phyloP scores from a whole-genome alignment of 1,140 invertebrate genomes.

The Latrodectus geometricus region DNA sequence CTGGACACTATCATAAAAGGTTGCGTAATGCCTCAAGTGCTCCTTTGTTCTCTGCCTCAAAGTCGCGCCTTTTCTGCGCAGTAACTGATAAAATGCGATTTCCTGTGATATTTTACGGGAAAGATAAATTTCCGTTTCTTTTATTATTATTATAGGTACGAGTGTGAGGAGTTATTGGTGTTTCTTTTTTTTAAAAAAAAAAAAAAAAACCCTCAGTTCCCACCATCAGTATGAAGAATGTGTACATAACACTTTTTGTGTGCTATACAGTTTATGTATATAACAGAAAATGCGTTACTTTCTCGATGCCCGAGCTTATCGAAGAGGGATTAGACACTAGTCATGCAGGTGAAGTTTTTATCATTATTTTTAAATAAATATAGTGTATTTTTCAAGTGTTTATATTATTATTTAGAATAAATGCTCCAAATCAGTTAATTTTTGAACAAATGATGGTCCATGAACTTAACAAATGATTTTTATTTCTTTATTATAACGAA shows the following conservation, averaged over 20 bases:
- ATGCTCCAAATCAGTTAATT: neutral
- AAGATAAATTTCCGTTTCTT: neutral
- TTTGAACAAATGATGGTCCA: neutral
- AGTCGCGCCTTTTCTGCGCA: too few relatives aligned
- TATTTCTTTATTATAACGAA: neutral
- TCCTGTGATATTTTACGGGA: neutral
- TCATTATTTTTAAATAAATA: constrained; percentile 6
- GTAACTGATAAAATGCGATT: neutral
- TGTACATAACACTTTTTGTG: constrained; percentile 66
- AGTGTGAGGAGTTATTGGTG: neutral
- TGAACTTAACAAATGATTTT: neutral
- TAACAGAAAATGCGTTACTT: constrained; percentile 69
- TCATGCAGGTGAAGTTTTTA: constrained; percentile 67
- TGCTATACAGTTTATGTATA: constrained; percentile 69
- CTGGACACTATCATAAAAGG: too few relatives aligned
- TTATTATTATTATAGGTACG: neutral
- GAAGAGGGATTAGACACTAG: constrained; percentile 67
- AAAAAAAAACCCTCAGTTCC: too few relatives aligned
- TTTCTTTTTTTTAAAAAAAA: too few relatives aligned
- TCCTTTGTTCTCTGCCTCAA: too few relatives aligned
- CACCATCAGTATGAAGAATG: neutral
- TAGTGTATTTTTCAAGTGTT: neutral
- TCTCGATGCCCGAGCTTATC: constrained; percentile 68
- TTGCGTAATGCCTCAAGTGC: too few relatives aligned
- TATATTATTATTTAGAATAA: neutral